A percentile compares a stretch with the other conserved stretches of the same genome.
Evolutionary conservation across 2,113 vertebrate genomes (phyloP).

Genomic region (Hippocampus barbouri): DNA sequence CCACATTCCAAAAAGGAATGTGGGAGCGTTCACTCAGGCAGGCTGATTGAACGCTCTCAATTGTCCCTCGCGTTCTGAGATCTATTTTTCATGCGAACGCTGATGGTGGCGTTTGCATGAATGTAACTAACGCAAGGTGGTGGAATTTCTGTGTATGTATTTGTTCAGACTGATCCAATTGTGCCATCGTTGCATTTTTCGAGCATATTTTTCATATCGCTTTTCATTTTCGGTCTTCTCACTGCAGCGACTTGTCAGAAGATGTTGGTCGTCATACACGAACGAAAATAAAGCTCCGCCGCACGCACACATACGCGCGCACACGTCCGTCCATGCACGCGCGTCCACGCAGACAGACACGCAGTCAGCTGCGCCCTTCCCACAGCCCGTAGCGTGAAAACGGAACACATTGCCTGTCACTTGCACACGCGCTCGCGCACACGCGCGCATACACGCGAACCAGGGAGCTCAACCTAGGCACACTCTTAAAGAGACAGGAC

Average conservation of each 20-base stretch:
- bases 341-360: slow-evolving; percentile 39
- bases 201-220: no score
- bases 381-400: slow-evolving; percentile 64
- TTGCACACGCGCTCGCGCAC: slow-evolving; percentile 37
- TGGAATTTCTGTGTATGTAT: no score
- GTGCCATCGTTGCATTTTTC: no score
- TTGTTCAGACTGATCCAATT: no score
- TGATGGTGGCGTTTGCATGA: no score
- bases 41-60: no score
- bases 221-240: background rate
- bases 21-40: no score
- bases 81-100: no score
- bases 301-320: slow-evolving; percentile 26
- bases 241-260: background rate
- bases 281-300: background rate
- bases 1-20: no score
- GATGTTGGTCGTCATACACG: background rate
- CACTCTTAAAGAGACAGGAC: slow-evolving; percentile 67
- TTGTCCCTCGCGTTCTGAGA: no score
- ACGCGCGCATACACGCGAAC: slow-evolving; percentile 38
- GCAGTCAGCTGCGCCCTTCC: slow-evolving; percentile 72
- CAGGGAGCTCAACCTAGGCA: slow-evolving; percentile 52
- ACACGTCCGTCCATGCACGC: slow-evolving; percentile 19
- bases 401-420: slow-evolving; percentile 63
- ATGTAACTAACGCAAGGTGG: no score